These are phyloP conservation scores for Pantherophis alleghaniensis DNA, from an alignment of 2,797 vertebrate genomes.

Conservation along the genomic window DNA sequence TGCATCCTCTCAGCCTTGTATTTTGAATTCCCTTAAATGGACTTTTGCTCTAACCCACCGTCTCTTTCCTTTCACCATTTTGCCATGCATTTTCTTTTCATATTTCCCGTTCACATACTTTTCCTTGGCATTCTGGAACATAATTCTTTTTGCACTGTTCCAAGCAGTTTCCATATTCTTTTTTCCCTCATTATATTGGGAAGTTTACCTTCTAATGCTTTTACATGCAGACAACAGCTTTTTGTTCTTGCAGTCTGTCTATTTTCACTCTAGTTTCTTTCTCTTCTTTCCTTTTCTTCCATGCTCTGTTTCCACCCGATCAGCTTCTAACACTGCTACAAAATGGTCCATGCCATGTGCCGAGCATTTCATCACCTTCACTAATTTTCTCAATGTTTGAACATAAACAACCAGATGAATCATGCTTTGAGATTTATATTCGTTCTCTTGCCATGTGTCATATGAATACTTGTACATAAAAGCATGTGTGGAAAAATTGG, in stretches of 20 bases:
- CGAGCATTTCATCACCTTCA: background rate
- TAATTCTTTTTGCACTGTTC: background rate
- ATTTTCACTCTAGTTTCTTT: background rate
- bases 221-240: background rate
- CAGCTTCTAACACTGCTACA: background rate
- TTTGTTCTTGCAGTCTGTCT: background rate
- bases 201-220: background rate
- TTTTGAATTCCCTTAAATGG: background rate
- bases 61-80: background rate
- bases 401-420: background rate
- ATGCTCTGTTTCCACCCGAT: background rate
- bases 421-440: background rate
- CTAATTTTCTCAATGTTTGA: background rate
- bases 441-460: background rate
- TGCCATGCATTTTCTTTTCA: background rate
- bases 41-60: background rate
- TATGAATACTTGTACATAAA: background rate
- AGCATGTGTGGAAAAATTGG: background rate
- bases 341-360: background rate
- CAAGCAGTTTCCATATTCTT: background rate
- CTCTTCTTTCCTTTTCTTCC: background rate
- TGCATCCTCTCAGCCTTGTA: background rate
- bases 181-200: background rate
- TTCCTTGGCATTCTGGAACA: background rate
- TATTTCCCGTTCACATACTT: background rate